Conservation (phyloP, 2,888 invertebrate genomes). For the Acleris emargana region DNA sequence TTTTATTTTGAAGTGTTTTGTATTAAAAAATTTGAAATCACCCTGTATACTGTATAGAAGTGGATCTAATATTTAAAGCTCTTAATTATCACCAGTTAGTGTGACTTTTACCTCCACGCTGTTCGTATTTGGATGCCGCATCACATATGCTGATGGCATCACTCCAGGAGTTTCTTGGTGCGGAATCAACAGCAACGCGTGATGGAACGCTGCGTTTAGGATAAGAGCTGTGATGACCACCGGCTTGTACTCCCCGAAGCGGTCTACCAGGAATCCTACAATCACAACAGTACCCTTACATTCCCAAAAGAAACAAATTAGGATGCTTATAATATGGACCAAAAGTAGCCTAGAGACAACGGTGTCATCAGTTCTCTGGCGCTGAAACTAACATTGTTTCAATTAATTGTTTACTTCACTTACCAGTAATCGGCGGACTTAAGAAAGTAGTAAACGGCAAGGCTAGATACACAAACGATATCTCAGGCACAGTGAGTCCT, state of each 20-base stretch:
- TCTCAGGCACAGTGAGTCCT: conserved; percentile 93
- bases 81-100: background rate
- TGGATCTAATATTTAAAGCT: no score
- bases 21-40: no score
- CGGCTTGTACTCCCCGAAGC: conserved; percentile 93
- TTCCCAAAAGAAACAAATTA: background rate
- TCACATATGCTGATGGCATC: conserved; percentile 89
- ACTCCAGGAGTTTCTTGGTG: conserved; percentile 91
- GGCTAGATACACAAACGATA: conserved; percentile 93
- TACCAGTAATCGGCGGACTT: conserved; percentile 92
- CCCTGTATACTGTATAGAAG: no score
- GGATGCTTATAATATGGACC: background rate
- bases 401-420: conserved; percentile 47
- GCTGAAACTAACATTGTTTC: conserved; percentile 10
- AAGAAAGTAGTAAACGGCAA: conserved; percentile 94
- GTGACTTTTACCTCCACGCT: conserved; percentile 85
- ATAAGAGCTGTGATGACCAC: conserved; percentile 91
- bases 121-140: conserved; percentile 88
- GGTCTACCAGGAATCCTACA: conserved; percentile 92
- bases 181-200: conserved; percentile 90
- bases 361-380: background rate
- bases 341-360: background rate
- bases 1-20: no score
- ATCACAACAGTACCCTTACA: conserved; percentile 38
- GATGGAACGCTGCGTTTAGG: conserved; percentile 91